A percentile compares a stretch with the other conserved stretches of the same genome.
Conservation (phyloP, 2,113 vertebrate species). For the Lampris megalopsis region DNA sequence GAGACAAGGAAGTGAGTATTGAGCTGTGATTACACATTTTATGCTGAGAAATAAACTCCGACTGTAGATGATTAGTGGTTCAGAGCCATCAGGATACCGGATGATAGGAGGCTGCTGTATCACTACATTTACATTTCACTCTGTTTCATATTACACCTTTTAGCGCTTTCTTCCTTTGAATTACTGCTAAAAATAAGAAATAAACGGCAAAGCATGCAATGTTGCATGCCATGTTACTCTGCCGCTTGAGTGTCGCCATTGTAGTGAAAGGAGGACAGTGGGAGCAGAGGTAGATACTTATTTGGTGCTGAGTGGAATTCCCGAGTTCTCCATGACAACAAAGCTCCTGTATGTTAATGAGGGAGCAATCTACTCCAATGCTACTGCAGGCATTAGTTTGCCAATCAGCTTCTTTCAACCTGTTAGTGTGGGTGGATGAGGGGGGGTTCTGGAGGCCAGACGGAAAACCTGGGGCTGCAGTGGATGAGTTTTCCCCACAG, state of each 20-base stretch:
- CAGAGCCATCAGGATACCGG: background rate
- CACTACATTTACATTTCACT: background rate
- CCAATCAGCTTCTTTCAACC: background rate
- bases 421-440: background rate
- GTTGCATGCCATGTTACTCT: no score
- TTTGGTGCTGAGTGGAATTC: background rate
- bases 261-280: background rate
- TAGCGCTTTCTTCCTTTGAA: background rate
- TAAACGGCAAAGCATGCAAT: background rate
- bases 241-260: no score
- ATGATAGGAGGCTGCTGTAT: background rate
- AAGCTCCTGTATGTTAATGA: background rate
- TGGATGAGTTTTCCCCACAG: constrained; percentile 38
- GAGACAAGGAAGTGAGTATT: background rate
- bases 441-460: constrained; percentile 19
- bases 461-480: constrained; percentile 18
- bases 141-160: background rate
- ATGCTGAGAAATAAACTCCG: background rate
- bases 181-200: background rate
- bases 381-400: no score
- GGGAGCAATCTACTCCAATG: background rate
- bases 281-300: background rate
- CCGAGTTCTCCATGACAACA: background rate
- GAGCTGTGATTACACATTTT: background rate
- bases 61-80: background rate